Conservation (phyloP, 35 echinoderm and acorn worm genomes). For the Anneissia japonica region DNA sequence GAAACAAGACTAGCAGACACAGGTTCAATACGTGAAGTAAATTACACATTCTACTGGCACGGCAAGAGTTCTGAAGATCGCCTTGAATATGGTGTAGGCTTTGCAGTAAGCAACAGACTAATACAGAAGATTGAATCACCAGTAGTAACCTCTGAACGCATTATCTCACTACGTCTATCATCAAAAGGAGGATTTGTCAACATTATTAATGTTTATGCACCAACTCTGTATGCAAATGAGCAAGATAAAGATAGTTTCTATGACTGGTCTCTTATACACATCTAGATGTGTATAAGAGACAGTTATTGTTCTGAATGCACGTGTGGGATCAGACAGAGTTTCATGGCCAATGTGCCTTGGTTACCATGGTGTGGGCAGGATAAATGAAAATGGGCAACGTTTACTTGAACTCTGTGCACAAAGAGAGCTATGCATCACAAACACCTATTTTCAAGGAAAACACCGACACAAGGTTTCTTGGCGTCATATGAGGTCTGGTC, state of each 20-base stretch:
- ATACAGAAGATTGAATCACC: background rate
- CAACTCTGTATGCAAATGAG: background rate
- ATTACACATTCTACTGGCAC: slow-evolving; percentile 51
- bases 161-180: background rate
- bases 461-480: slow-evolving; percentile 22
- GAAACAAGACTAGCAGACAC: slow-evolving; percentile 26
- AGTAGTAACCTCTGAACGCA: background rate
- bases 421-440: slow-evolving; percentile 43
- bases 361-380: slow-evolving; percentile 17
- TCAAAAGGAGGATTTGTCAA: background rate
- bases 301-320: no score
- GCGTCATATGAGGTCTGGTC: slow-evolving; percentile 26
- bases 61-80: slow-evolving; percentile 11
- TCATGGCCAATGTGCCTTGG: slow-evolving; percentile 12
- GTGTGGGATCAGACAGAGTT: slow-evolving; percentile 25
- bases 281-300: no score
- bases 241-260: slow-evolving; percentile 21
- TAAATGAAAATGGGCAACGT: slow-evolving; percentile 53
- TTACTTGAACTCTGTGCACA: slow-evolving; percentile 13
- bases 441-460: slow-evolving; percentile 45
- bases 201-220: slow-evolving; percentile 23
- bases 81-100: slow-evolving; percentile 40
- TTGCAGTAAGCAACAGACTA: slow-evolving; percentile 45
- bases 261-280: no score
- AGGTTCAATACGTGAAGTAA: slow-evolving; percentile 12